Evolutionary conservation across 2,113 vertebrate genomes (phyloP).

Genomic region (Anolis sagrei): DNA sequence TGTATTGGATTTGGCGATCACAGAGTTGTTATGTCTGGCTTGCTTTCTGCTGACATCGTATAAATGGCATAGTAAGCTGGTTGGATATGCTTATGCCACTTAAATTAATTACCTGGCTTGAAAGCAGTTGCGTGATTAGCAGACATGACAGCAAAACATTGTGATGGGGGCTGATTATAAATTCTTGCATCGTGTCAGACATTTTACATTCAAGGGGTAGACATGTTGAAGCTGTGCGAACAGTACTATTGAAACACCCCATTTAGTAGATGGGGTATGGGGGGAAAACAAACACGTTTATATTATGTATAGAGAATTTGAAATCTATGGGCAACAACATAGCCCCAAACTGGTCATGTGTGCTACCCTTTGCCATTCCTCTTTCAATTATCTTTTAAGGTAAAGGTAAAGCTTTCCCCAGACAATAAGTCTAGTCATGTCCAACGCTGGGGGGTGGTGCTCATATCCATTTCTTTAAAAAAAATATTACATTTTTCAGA

Average conservation of each 20-base stretch:
- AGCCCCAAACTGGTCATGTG: too few relatives aligned
- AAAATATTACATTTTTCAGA: too few relatives aligned
- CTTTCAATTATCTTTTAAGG: too few relatives aligned
- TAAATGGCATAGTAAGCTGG: conserved; percentile 13
- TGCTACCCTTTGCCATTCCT: too few relatives aligned
- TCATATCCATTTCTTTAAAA: too few relatives aligned
- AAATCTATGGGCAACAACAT: too few relatives aligned
- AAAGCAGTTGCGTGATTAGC: fast-evolving
- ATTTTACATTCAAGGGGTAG: background rate
- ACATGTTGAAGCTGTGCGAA: background rate
- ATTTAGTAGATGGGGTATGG: too few relatives aligned
- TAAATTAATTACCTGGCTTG: conserved; percentile 37
- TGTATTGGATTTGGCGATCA: conserved; percentile 16
- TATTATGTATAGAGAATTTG: too few relatives aligned
- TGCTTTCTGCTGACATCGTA: conserved; percentile 41
- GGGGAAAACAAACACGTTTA: too few relatives aligned
- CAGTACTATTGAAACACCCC: background rate
- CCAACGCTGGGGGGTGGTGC: too few relatives aligned
- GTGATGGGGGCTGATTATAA: background rate
- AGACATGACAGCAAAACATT: conserved; percentile 1
- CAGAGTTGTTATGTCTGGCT: conserved; percentile 7
- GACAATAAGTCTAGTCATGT: too few relatives aligned
- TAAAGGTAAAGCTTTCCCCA: too few relatives aligned
- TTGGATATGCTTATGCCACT: conserved; percentile 27
- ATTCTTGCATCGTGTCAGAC: background rate